phyloP scores from a whole-genome alignment of 1,140 invertebrate genomes.

The Babylonia areolata region DNA sequence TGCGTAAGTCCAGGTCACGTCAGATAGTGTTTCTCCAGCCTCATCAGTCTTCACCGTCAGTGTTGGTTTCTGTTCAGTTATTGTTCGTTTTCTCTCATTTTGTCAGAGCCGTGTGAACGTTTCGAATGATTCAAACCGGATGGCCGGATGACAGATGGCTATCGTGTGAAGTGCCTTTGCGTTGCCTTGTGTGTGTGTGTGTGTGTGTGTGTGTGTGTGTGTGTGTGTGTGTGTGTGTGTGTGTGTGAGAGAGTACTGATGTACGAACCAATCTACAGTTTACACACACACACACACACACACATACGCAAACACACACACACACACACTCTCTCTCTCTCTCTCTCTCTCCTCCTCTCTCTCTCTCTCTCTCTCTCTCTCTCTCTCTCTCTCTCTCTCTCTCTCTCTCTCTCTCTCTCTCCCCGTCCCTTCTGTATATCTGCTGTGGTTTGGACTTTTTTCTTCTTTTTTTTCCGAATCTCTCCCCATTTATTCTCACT shows the following conservation, averaged over 20 bases:
- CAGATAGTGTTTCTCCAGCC: too few relatives aligned
- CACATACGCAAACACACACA: not conserved
- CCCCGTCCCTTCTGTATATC: slow-evolving; percentile 41
- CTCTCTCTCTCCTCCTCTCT: slow-evolving; percentile 33
- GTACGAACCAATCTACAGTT: too few relatives aligned
- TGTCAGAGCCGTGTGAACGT: too few relatives aligned
- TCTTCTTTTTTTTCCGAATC: not conserved
- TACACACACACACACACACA: not conserved
- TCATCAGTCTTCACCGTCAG: too few relatives aligned
- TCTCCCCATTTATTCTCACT: too few relatives aligned
- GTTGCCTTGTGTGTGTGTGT: not conserved
- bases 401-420: slow-evolving; percentile 38
- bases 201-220: not conserved
- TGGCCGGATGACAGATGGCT: too few relatives aligned
- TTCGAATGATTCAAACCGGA: too few relatives aligned
- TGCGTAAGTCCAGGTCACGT: too few relatives aligned
- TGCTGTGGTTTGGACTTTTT: too few relatives aligned
- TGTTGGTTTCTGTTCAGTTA: too few relatives aligned
- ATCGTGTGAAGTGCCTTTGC: too few relatives aligned
- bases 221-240: not conserved
- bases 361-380: slow-evolving; percentile 47
- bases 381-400: slow-evolving; percentile 26
- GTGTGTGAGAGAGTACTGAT: not conserved
- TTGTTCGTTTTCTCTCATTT: too few relatives aligned
- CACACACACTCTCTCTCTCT: slow-evolving; percentile 13